phyloP scores from a whole-genome alignment of 2,113 vertebrate genomes.

The Tyto alba region DNA sequence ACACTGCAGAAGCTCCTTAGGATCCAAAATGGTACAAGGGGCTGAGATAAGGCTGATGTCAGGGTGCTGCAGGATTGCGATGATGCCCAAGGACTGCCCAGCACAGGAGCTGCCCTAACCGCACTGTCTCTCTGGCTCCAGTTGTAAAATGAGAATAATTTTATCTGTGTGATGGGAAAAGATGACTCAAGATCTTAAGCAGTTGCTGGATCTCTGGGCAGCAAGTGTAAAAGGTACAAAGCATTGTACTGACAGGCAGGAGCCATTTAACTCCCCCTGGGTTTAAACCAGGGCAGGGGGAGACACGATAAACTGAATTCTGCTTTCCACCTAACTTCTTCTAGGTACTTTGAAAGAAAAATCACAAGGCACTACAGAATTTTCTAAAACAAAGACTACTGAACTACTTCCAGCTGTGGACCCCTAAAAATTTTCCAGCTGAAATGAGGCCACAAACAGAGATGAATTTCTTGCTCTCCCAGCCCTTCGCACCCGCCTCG shows the following conservation, averaged over 20 bases:
- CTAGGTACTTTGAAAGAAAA: not conserved
- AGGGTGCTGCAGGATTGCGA: not conserved
- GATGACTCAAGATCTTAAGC: not conserved
- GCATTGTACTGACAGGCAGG: not conserved
- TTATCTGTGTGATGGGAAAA: not conserved
- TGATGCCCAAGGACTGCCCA: not conserved
- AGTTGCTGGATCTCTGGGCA: not conserved
- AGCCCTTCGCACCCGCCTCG: not conserved
- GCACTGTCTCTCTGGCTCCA: not conserved
- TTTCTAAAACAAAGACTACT: not conserved
- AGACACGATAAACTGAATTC: not conserved
- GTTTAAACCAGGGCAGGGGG: not conserved
- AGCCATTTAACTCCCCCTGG: not conserved
- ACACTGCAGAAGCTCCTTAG: not conserved
- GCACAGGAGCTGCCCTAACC: not conserved
- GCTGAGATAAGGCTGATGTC: not conserved
- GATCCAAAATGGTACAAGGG: not conserved
- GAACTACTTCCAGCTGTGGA: not conserved
- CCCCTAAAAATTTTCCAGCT: not conserved
- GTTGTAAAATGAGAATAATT: not conserved
- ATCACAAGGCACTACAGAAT: not conserved
- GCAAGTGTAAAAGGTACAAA: not conserved
- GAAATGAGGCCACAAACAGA: not conserved
- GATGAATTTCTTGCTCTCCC: not conserved
- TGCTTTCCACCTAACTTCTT: not conserved